Evolutionary conservation across 2,797 vertebrate genomes (phyloP).

Genomic region (Sciurus carolinensis): DNA sequence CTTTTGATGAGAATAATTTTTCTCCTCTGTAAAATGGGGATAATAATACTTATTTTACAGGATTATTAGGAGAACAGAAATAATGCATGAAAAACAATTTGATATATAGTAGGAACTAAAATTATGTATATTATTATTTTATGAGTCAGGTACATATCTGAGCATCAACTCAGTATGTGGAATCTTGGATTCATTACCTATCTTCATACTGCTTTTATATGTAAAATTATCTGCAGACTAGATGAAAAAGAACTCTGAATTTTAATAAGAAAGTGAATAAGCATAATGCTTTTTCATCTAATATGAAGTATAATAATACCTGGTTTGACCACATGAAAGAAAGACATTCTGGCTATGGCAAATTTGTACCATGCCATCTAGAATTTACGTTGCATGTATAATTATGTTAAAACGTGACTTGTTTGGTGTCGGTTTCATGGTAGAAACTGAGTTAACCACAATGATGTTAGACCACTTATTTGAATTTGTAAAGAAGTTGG

Average conservation of each 20-base stretch:
- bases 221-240: background rate
- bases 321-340: background rate
- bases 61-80: background rate
- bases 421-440: background rate
- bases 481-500: background rate
- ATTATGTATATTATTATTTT: constrained; percentile 27
- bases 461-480: background rate
- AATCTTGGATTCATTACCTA: background rate
- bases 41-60: background rate
- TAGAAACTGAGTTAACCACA: background rate
- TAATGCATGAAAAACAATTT: background rate
- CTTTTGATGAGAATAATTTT: constrained; percentile 11
- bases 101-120: background rate
- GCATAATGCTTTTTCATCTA: background rate
- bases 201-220: background rate
- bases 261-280: constrained; percentile 44
- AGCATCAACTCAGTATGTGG: background rate
- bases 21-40: background rate
- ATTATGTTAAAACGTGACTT: constrained; percentile 17
- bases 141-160: background rate
- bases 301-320: background rate
- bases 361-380: background rate
- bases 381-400: background rate
- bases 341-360: background rate
- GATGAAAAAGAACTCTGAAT: background rate